Evolutionary conservation across 2,113 vertebrate genomes (phyloP).

Genomic region (Kobus ellipsiprymnus): DNA sequence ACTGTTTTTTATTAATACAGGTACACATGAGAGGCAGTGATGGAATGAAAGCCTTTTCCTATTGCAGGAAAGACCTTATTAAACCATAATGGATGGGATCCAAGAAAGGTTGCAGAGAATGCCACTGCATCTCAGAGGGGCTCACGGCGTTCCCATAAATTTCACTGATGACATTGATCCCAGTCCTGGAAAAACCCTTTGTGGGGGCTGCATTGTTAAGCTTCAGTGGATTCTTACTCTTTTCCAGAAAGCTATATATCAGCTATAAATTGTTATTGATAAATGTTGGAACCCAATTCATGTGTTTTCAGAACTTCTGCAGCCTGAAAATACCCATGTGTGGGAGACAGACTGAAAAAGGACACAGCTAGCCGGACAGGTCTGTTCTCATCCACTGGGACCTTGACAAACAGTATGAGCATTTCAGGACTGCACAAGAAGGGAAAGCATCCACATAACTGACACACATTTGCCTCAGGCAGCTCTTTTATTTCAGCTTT

Average conservation of each 20-base stretch:
- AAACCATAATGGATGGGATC: conserved; percentile 68
- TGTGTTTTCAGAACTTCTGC: neutral
- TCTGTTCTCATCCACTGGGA: neutral
- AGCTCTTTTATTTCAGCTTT: neutral
- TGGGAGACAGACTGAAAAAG: neutral
- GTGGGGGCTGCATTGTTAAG: neutral
- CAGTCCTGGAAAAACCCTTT: conserved; percentile 36
- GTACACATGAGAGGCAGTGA: neutral
- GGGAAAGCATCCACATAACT: too few species aligned
- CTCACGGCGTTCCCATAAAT: conserved; percentile 66
- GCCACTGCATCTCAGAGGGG: conserved; percentile 50
- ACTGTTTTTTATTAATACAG: conserved; percentile 10
- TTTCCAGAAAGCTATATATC: conserved; percentile 63
- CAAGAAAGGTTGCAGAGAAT: conserved; percentile 70
- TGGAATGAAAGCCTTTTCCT: conserved; percentile 30
- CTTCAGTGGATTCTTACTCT: conserved; percentile 57
- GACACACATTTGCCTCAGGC: neutral
- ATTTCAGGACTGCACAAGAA: neutral
- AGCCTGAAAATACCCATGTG: neutral
- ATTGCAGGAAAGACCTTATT: conserved; percentile 54
- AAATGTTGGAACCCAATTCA: neutral
- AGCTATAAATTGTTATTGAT: conserved; percentile 65
- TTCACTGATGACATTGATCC: conserved; percentile 66
- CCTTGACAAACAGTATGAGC: neutral
- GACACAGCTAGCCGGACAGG: neutral